These are phyloP conservation scores for Stenopsyche tienmushanensis DNA, from an alignment of 1,140 invertebrate species.

Conservation along the genomic window DNA sequence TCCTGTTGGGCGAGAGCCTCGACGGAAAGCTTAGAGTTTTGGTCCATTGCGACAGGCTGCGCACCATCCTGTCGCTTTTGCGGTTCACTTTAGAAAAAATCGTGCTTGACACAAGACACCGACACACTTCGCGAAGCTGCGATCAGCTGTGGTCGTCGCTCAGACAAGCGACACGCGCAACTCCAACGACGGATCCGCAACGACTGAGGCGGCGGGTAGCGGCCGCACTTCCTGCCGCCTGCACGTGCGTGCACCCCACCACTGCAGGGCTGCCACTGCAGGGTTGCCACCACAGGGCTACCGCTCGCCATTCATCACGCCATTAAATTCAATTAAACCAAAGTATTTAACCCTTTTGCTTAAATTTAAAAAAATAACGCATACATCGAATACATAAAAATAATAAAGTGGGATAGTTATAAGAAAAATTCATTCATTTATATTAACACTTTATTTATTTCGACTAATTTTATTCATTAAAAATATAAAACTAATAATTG, in stretches of 20 bases:
- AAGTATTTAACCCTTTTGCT: too few relatives aligned
- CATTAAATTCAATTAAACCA: too few relatives aligned
- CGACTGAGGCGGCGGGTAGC: background rate
- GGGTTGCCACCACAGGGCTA: too few relatives aligned
- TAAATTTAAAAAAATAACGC: too few relatives aligned
- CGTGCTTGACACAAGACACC: background rate
- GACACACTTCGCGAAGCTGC: background rate
- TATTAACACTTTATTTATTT: too few relatives aligned
- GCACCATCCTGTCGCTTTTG: conserved; percentile 63
- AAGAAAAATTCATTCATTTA: too few relatives aligned
- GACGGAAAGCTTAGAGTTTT: conserved; percentile 84
- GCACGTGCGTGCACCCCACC: conserved; percentile 9
- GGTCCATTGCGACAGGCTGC: conserved; percentile 82
- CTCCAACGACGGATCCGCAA: background rate
- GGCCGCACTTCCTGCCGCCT: background rate
- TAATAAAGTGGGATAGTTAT: too few relatives aligned
- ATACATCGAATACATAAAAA: too few relatives aligned
- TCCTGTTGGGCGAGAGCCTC: conserved; percentile 74
- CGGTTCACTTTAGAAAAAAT: conserved; percentile 26
- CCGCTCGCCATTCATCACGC: too few relatives aligned
- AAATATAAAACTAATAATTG: too few relatives aligned
- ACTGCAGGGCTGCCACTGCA: background rate
- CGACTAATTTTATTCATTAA: too few relatives aligned
- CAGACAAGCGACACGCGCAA: background rate
- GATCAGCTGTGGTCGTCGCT: conserved; percentile 4